A percentile compares a stretch with the other conserved stretches of the same genome.
Conservation (phyloP, 2,113 vertebrate genomes). For the Neolamprologus brichardi region DNA sequence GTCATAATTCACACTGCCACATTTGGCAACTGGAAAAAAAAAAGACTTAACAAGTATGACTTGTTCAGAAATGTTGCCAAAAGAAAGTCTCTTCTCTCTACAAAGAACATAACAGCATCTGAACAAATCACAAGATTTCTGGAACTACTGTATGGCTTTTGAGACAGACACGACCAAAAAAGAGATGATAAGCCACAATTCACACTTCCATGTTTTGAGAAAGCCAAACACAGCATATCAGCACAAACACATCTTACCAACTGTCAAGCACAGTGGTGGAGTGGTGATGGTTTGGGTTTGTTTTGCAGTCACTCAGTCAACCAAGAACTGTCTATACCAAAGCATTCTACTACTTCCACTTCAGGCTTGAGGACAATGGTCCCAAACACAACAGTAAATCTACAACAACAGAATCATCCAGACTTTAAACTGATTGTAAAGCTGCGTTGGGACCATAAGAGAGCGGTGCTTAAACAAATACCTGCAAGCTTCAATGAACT, state of each 20-base stretch:
- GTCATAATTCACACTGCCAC: neutral
- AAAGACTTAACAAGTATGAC: neutral
- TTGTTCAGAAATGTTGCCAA: neutral
- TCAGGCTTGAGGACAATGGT: neutral
- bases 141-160: neutral
- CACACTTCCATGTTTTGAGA: neutral
- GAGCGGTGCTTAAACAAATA: neutral
- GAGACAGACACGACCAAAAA: neutral
- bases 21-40: neutral
- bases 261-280: neutral
- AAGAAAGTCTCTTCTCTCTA: neutral
- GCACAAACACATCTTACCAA: neutral
- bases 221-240: neutral
- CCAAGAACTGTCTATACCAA: neutral
- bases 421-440: neutral
- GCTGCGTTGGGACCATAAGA: accelerated
- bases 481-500: neutral
- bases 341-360: neutral
- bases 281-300: neutral
- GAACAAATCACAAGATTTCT: neutral
- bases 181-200: neutral
- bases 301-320: neutral
- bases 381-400: neutral
- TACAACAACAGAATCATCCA: neutral
- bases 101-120: neutral